Conservation (phyloP, 2,797 vertebrate genomes). For the Sebastes alutus region DNA sequence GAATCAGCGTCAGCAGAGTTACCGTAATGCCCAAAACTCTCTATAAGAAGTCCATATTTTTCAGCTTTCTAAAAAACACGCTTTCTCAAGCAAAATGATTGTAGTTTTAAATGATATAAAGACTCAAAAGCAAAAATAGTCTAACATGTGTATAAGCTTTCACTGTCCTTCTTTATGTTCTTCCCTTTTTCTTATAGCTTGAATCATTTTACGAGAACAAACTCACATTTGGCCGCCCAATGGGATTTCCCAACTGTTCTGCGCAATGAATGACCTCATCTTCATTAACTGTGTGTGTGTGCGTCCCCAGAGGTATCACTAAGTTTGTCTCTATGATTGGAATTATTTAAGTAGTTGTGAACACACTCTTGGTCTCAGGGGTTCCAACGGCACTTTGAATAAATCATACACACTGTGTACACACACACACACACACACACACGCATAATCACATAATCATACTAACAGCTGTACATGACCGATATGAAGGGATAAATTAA, state of each 20-base stretch:
- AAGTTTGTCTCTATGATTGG: conserved; percentile 48
- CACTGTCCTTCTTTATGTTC: neutral
- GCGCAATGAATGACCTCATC: conserved; percentile 26
- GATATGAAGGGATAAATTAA: conserved; percentile 23
- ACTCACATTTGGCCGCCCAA: neutral
- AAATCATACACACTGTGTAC: conserved; percentile 5
- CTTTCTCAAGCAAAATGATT: neutral
- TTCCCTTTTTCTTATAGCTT: neutral
- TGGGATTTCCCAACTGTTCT: conserved; percentile 1
- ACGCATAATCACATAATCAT: conserved; percentile 29
- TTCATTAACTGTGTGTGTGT: conserved; percentile 18
- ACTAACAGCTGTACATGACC: conserved; percentile 58
- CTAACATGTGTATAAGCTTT: neutral
- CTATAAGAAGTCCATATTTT: neutral
- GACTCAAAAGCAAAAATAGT: neutral
- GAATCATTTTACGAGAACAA: neutral
- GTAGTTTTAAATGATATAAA: neutral
- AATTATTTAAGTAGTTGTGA: conserved; percentile 58
- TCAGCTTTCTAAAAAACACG: neutral
- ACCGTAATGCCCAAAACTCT: neutral
- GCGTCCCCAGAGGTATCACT: conserved; percentile 19
- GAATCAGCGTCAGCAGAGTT: neutral
- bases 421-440: neutral
- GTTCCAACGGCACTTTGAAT: conserved; percentile 42
- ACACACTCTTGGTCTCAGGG: conserved; percentile 56